These are phyloP conservation scores for Hycleus phaleratus DNA, from an alignment of 1,140 invertebrate genomes.

Conservation along the genomic window DNA sequence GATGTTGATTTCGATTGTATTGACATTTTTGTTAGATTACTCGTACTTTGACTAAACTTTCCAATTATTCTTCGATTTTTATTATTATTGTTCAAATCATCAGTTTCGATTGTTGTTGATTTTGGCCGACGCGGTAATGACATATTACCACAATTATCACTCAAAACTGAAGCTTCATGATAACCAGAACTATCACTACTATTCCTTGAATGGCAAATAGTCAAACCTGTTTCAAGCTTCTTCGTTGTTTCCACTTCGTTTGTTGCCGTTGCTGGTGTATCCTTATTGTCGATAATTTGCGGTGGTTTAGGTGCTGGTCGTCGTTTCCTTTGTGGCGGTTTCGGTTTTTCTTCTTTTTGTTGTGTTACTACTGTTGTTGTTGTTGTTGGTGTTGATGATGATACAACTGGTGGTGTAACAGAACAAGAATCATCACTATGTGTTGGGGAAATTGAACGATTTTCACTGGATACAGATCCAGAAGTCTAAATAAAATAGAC, in stretches of 20 bases:
- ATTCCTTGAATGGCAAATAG: slow-evolving; percentile 61
- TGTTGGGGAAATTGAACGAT: slow-evolving; percentile 37
- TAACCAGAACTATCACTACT: slow-evolving; percentile 71
- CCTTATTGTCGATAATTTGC: not conserved
- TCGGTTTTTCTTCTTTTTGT: slow-evolving; percentile 42
- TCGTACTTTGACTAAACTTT: slow-evolving; percentile 26
- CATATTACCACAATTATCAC: slow-evolving; percentile 48
- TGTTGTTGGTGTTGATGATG: slow-evolving; percentile 17
- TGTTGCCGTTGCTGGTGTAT: not conserved
- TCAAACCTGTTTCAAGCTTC: slow-evolving; percentile 29
- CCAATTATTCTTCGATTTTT: slow-evolving; percentile 16
- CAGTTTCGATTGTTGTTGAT: slow-evolving; percentile 18
- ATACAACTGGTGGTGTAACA: slow-evolving; percentile 33
- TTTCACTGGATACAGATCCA: slow-evolving; percentile 38
- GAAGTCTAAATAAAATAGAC: slow-evolving; percentile 29
- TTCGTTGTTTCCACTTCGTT: slow-evolving; percentile 4
- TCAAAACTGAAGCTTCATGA: slow-evolving; percentile 63
- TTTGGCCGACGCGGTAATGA: slow-evolving; percentile 36
- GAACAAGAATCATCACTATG: slow-evolving; percentile 39
- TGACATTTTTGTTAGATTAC: slow-evolving; percentile 35
- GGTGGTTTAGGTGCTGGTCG: slow-evolving; percentile 55
- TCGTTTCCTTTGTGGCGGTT: slow-evolving; percentile 47
- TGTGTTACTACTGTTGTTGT: slow-evolving; percentile 23
- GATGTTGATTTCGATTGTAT: slow-evolving; percentile 37
- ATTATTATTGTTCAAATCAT: too few species aligned